Conservation (phyloP, 2,797 vertebrate species). For the Carapus acus region DNA sequence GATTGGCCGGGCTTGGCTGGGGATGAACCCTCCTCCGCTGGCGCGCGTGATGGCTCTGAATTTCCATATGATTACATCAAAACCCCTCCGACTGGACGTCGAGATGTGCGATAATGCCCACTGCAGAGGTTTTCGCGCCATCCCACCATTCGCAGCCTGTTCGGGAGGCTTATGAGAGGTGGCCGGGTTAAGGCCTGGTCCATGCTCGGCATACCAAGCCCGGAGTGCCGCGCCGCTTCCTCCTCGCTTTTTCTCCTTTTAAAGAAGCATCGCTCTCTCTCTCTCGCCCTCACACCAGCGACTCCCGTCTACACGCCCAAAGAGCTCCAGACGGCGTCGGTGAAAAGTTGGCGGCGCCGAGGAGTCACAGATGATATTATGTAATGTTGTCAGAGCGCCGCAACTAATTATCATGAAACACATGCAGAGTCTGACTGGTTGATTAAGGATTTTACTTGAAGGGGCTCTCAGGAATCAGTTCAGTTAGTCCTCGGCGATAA, state of each 20-base stretch:
- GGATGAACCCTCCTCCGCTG: background rate
- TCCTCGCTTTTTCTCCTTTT: slow-evolving; percentile 27
- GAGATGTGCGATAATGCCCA: slow-evolving; percentile 6
- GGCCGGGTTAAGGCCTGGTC: slow-evolving; percentile 21
- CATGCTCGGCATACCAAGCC: slow-evolving; percentile 42
- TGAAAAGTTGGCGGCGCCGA: slow-evolving; percentile 37
- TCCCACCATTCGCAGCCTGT: slow-evolving; percentile 18
- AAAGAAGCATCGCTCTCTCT: slow-evolving; percentile 21
- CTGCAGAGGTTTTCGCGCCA: slow-evolving; percentile 11
- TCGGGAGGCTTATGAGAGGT: slow-evolving; percentile 28
- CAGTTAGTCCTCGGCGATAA: slow-evolving; percentile 43
- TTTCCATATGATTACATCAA: slow-evolving; percentile 1
- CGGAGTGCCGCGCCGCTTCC: slow-evolving; percentile 3
- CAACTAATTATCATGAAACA: slow-evolving; percentile 60
- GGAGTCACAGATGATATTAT: slow-evolving; percentile 49
- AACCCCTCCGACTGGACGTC: slow-evolving; percentile 7
- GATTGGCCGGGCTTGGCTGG: background rate
- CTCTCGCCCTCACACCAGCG: slow-evolving; percentile 41
- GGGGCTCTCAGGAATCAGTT: slow-evolving; percentile 56
- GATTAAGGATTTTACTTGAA: slow-evolving; percentile 65
- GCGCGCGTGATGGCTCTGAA: background rate
- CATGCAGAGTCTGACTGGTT: slow-evolving; percentile 60
- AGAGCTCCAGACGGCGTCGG: slow-evolving; percentile 19
- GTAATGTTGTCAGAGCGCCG: slow-evolving; percentile 49
- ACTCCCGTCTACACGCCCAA: slow-evolving; percentile 41